phyloP scores from a whole-genome alignment of 2,113 vertebrate genomes.

The Carassius carassius region DNA sequence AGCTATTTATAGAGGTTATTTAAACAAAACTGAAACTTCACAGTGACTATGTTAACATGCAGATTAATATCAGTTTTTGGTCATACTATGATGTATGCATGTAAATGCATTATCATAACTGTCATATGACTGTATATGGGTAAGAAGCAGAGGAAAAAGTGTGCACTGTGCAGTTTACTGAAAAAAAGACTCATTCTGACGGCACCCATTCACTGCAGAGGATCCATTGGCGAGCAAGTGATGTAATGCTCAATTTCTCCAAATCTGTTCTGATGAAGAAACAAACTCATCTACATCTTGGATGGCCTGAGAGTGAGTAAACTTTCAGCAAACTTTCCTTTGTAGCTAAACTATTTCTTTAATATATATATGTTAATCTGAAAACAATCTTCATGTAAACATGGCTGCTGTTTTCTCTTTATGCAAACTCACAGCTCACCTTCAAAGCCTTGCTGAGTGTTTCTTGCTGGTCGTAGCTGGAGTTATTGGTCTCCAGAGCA shows the following conservation, averaged over 20 bases:
- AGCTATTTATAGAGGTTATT: neutral
- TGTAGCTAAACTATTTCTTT: too few relatives aligned
- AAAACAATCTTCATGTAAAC: neutral
- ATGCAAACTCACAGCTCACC: constrained; percentile 67
- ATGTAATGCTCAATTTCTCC: neutral
- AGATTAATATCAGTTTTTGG: neutral
- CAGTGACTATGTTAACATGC: neutral
- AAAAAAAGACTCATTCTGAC: too few relatives aligned
- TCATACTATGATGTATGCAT: neutral
- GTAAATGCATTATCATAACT: neutral
- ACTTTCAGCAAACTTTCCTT: too few relatives aligned
- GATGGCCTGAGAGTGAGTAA: neutral
- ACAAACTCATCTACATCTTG: neutral
- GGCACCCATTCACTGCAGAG: too few relatives aligned
- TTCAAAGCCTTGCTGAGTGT: constrained; percentile 84
- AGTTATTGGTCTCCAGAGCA: constrained; percentile 82
- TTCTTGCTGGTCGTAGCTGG: constrained; percentile 79
- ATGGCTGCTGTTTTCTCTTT: neutral
- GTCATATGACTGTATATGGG: neutral
- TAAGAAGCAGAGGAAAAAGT: neutral
- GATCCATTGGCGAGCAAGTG: neutral
- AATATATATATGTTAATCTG: too few relatives aligned
- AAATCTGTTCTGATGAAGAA: neutral
- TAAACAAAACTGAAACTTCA: neutral
- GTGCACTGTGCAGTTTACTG: too few relatives aligned